Base-by-base conservation (phyloP, 2,888 invertebrate genomes). In the Drosophila siamana region DNA sequence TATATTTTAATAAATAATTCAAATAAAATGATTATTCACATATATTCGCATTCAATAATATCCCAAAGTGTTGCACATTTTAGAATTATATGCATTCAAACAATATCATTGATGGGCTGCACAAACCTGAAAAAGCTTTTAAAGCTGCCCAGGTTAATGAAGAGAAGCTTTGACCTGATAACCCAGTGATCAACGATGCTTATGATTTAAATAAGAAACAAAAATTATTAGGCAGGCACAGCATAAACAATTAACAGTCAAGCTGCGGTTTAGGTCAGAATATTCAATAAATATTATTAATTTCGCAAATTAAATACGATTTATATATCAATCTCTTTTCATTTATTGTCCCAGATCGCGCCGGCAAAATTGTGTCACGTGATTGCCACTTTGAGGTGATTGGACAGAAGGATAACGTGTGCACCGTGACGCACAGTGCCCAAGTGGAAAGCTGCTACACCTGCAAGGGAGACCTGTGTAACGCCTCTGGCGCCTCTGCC, bases 401-500 rank as follows among this genome's bases (percentile, higher is more conserved):
- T 28, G 91, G 91, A 26, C 86, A 90, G 33, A 90, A 90, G 75
- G 74, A 89, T 6, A 84, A 85, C 56, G 90, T 74, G n/a, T 91
- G 91, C 77, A 79, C 78, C 9, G 91, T 91, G 22, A 85, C 88
- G 8, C 91, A 90, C 74, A 92, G 91, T 43, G 85, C 82, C 13
- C 76, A 86, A 9, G 86, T 91, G 36, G 87, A 90, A 5, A 85
- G 67, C 61, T 96, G 96, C 80, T 94, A 94, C 87, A 95, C 95
- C 60, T 96, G 96, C 89, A 94, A 95, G 61, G 93, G 93, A 28
- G 95, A 95, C 75, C 94, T 94, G 2, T 96, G 96, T 92, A 96
- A 95, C 84, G 88, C 89, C 22, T 89, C 90, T 15, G 84, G 26
- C 6, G 26, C 26, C 26, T 5, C 26, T 7, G 7, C 7, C 26